Evolutionary conservation across 2,797 vertebrate species (phyloP), one percentile per base, ranked within the genome.

Genomic region (Takifugu rubripes): DNA sequence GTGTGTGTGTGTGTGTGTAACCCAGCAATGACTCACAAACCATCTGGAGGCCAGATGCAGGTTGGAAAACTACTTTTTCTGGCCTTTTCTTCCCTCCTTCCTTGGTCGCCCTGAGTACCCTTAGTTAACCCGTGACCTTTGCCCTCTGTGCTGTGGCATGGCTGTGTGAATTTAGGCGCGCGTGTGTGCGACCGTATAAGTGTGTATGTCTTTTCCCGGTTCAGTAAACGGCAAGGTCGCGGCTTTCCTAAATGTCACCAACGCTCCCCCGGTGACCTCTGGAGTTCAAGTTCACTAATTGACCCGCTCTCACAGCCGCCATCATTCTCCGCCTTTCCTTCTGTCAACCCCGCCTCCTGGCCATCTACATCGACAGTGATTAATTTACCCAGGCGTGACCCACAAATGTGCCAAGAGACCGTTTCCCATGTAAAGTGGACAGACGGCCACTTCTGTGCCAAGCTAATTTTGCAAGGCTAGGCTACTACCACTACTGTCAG

Each of bases 11-110:
- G 77, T 75, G 66, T 57, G 52, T 76, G 17, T 77, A 84, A 84
- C 83, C 82, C 80, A 56, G 61, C 14, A 83, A 87, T 88, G 86
- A 88, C 86, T 88, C 83, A 87, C 66, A 72, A 82, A 78, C 82
- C 87, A 89, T 89, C 87, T 89, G 87, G 85, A 82, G 76, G 70
- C 84, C 87, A 89, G 82, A 89, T 87, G 87, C 78, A 87, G 72
- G 76, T 79, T 84, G 67, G 76, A 82, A 80, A 75, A 51, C 69
- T 53, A 8, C 70, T 70, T 66, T 54, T 66, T 64, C 73, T 48
- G 47, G 59, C 54, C 65, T 14, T 54, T 36, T 62, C 43, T 29
- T 42, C 59, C 48, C 54, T 66, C 50, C 52, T 63, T 72, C 62
- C 59, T 12, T 14, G 66, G 74, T 78, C 54, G 64, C 69, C 60